Base-by-base conservation (phyloP, 1,140 invertebrate species). In the Cotesia glomerata region DNA sequence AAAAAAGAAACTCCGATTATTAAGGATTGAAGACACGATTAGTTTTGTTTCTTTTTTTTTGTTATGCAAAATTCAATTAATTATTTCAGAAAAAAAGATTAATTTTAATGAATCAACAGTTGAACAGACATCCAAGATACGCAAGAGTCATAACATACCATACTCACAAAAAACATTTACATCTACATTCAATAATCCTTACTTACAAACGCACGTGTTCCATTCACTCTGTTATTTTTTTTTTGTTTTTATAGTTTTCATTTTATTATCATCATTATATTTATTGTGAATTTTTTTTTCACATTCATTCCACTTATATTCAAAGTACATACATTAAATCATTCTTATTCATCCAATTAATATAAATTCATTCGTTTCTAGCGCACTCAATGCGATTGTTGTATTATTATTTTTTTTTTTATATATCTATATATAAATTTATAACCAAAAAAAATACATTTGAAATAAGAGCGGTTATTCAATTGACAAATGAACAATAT, bases 51-150 rank as follows among this genome's bases (percentile, higher is more conserved):
- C 39, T 45, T 45, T 45, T 45, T 58, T 72, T 72, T 65, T 39
- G 14, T 77, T 78, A 74, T 74, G 75, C 80, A 80, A 77, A 79
- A 80, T 72, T 79, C 73, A 80, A 79, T 81, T 75, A 81, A 73
- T 80, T 78, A 79, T 81, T 75, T 75, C 78, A 81, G 77, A 77
- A 81, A 81, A 45, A 45, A 81, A 80, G 75, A 81, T 81, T 80
- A 78, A 75, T 76, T 81, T 81, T 78, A 82, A 82, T 82, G 72
- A 79, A 79, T 72, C 78, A 81, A 81, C 79, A 82, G 77, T 75
- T 45, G 39, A 82, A 81, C 78, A 74, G 77, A 78, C 80, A 80
- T 81, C 81, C 80, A 79, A 45, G 74, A 72, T 81, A 77, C 74
- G 79, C 72, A 68, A 72, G 71, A 70, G 51, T 54, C 39, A 74